Evolutionary conservation across 1,140 invertebrate genomes (phyloP).

Genomic region (Pseudomyrmex gracilis): DNA sequence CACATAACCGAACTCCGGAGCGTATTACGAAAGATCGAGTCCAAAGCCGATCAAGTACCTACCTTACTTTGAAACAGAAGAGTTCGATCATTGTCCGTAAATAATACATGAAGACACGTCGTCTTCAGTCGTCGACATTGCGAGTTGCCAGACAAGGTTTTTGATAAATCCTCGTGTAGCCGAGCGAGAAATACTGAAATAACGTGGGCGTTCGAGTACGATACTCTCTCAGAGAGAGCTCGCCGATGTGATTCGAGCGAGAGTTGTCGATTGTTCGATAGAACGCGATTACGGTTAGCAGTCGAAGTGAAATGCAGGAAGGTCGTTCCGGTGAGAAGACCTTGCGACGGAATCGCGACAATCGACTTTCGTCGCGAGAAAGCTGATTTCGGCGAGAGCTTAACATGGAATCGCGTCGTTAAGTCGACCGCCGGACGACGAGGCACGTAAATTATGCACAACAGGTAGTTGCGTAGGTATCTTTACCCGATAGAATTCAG

Average conservation of each 20-base stretch:
- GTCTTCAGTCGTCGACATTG: not conserved
- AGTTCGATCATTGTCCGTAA: slow-evolving; percentile 27
- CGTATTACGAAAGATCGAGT: slow-evolving; percentile 7
- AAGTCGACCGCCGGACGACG: slow-evolving; percentile 28
- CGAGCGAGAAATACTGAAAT: slow-evolving; percentile 8
- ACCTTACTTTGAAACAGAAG: slow-evolving; percentile 2
- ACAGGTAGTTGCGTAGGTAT: slow-evolving; percentile 59
- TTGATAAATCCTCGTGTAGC: slow-evolving; percentile 24
- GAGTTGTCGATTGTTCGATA: slow-evolving; percentile 20
- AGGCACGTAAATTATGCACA: slow-evolving; percentile 31
- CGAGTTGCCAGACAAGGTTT: slow-evolving; percentile 14
- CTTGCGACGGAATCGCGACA: slow-evolving; percentile 18
- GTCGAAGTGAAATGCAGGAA: not conserved
- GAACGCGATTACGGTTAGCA: not conserved
- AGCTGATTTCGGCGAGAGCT: slow-evolving; percentile 56
- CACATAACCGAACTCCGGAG: not conserved
- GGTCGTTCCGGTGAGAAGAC: slow-evolving; percentile 14
- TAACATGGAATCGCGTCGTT: slow-evolving; percentile 46
- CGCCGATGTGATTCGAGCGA: slow-evolving; percentile 13
- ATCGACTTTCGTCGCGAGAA: slow-evolving; percentile 32
- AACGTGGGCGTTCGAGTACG: slow-evolving; percentile 23
- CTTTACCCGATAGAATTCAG: slow-evolving; percentile 26
- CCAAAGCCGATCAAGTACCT: slow-evolving; percentile 2
- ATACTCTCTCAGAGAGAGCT: not conserved
- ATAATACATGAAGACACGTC: slow-evolving; percentile 38